These are phyloP conservation scores for Parnassius smintheus DNA, from an alignment of 2,888 invertebrate species.

Conservation along the genomic window DNA sequence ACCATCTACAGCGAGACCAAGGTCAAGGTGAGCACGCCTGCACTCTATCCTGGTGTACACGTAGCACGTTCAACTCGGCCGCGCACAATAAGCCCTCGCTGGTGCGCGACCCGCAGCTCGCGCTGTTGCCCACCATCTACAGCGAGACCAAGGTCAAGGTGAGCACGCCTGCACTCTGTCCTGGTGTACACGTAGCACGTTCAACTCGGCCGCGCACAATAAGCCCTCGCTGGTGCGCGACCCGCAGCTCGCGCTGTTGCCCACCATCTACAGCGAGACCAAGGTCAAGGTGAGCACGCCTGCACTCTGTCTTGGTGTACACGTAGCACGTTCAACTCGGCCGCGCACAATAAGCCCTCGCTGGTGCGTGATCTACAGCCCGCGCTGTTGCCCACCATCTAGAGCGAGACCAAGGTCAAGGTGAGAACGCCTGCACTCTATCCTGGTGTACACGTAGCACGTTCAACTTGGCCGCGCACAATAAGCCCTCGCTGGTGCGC, in stretches of 20 bases:
- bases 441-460: constrained; percentile 61
- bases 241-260: constrained; percentile 91
- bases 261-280: constrained; percentile 72
- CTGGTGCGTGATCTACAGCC: constrained; percentile 95
- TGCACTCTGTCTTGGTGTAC: too few species aligned
- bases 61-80: too few species aligned
- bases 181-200: too few species aligned
- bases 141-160: too few species aligned
- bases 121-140: too few species aligned
- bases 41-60: too few species aligned
- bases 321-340: constrained; percentile 93
- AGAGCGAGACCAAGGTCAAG: constrained; percentile 97
- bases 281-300: too few species aligned
- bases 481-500: constrained; percentile 97
- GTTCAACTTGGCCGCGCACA: constrained; percentile 99
- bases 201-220: constrained; percentile 92
- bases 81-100: too few species aligned
- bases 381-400: constrained; percentile 93
- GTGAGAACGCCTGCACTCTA: constrained; percentile 60
- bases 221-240: constrained; percentile 97
- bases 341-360: constrained; percentile 99
- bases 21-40: too few species aligned
- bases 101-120: too few species aligned
- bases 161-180: too few species aligned
- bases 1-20: too few species aligned